Base-by-base conservation (phyloP, 2,797 vertebrate genomes). In the Paratrypauchen microcephalus region DNA sequence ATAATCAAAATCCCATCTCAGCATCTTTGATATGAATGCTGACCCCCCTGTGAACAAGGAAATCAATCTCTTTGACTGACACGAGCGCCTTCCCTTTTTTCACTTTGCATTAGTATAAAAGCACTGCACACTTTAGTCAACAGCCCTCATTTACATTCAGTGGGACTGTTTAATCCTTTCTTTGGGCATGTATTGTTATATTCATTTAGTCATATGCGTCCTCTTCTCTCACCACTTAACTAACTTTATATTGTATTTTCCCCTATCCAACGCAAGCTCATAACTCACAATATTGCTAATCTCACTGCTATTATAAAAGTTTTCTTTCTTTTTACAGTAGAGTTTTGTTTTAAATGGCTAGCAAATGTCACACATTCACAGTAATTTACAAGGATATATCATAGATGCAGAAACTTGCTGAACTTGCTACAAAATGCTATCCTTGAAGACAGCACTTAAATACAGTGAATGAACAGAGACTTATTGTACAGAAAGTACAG, bases 61-160 rank as follows among this genome's bases (percentile, higher is more conserved):
- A 92, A 93, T 94, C 92, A 94, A 92, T 93, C 92, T 92, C 81
- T 76, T 82, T 91, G 90, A 93, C 87, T 92, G 91, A 88, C 91
- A 91, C 47, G 68, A 80, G 75, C 69, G 72, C 55, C 72, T 81
- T 80, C 69, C 30, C n/a, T 70, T 77, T 70, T 82, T 76, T 7
- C 0, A 30, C 47, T 76, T 82, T 72, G 75, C 76, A 86, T 66
- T 26, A 82, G 69, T 80, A 83, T 83, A 85, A 85, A 76, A 89
- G 89, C 79, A 82, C 55, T 59, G 73, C 74, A 83, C 83, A 77
- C 80, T 86, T 88, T 85, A 83, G 72, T 71, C 68, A 79, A 55
- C 59, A 74, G 72, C 62, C 70, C 62, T 65, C 28, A 60, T 60
- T 60, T 60, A 60, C 18, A 60, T 82, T 68, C 68, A 68, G 30